A percentile compares a stretch with the other conserved stretches of the same genome.
These are phyloP conservation scores for Bujurquina vittata DNA, from an alignment of 2,113 vertebrate genomes.

Conservation along the genomic window DNA sequence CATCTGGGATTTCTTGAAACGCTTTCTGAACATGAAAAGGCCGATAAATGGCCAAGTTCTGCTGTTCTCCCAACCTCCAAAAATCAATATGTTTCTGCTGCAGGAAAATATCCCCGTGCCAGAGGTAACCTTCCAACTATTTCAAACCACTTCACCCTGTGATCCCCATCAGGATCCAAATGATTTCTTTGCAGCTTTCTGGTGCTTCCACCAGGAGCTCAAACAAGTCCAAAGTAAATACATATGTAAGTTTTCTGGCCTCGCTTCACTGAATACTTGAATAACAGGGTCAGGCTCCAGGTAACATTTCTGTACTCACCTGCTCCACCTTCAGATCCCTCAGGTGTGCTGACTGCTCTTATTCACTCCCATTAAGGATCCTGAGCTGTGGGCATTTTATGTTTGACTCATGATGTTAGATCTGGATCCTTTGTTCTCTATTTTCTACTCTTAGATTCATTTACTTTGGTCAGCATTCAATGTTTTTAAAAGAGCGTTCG, in stretches of 20 bases:
- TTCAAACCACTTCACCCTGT: neutral
- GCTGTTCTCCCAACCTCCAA: neutral
- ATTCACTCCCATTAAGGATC: too few species aligned
- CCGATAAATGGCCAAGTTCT: neutral
- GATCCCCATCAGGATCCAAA: neutral
- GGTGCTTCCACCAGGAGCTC: too few species aligned
- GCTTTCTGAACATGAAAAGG: neutral
- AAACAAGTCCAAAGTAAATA: neutral
- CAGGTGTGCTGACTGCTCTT: too few species aligned
- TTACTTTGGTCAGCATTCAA: too few species aligned
- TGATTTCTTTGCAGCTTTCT: neutral
- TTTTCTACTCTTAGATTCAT: too few species aligned
- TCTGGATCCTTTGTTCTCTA: too few species aligned
- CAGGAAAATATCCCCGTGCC: neutral
- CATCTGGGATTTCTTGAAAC: neutral
- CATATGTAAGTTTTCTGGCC: neutral
- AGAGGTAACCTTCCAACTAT: neutral
- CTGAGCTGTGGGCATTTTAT: too few species aligned
- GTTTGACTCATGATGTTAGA: too few species aligned
- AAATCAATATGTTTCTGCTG: constrained; percentile 28
- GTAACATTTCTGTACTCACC: neutral
- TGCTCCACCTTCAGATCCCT: neutral
- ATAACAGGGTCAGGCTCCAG: neutral
- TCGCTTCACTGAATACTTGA: neutral
- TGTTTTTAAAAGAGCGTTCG: too few species aligned